These are phyloP conservation scores for Nebria ingens DNA, from an alignment of 1,140 invertebrate species.

Conservation along the genomic window DNA sequence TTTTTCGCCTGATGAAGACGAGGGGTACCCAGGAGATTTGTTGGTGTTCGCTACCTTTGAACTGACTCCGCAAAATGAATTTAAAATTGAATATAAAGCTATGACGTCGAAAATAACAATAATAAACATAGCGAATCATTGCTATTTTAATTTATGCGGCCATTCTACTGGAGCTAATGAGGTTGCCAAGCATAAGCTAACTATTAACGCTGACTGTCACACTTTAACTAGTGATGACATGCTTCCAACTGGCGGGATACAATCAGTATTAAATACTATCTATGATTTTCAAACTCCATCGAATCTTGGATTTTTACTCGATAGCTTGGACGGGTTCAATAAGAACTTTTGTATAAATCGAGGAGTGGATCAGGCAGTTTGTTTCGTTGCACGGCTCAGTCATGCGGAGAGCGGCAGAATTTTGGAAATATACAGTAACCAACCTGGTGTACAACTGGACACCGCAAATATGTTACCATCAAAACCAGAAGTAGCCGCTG, in stretches of 20 bases:
- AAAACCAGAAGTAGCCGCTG: slow-evolving; percentile 13
- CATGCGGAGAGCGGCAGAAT: slow-evolving; percentile 48
- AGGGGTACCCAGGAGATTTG: slow-evolving; percentile 48
- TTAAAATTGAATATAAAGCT: slow-evolving; percentile 49
- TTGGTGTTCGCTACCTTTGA: slow-evolving; percentile 44
- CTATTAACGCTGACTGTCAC: slow-evolving; percentile 49
- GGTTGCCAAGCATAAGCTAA: slow-evolving; percentile 48
- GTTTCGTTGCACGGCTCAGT: slow-evolving; percentile 23
- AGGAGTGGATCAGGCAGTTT: slow-evolving; percentile 21
- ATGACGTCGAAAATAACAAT: slow-evolving; percentile 45
- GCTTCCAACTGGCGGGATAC: slow-evolving; percentile 56
- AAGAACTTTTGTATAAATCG: slow-evolving; percentile 52
- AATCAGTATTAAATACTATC: slow-evolving; percentile 41
- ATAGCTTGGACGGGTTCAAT: slow-evolving; percentile 46
- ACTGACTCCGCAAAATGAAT: slow-evolving; percentile 45
- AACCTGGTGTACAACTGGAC: slow-evolving; percentile 64
- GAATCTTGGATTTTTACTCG: slow-evolving; percentile 27
- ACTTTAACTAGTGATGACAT: slow-evolving; percentile 44
- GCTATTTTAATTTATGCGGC: slow-evolving; percentile 60
- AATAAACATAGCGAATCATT: slow-evolving; percentile 54
- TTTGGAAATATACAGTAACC: slow-evolving; percentile 55
- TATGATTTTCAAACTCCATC: slow-evolving; percentile 44
- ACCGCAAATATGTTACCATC: slow-evolving; percentile 48
- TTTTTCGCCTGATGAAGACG: slow-evolving; percentile 43
- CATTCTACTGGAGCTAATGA: slow-evolving; percentile 41